Percentiles rank a stretch among this genome's conserved stretches.
Conservation (phyloP, 1,140 invertebrate genomes). For the Drosophila mojavensis region DNA sequence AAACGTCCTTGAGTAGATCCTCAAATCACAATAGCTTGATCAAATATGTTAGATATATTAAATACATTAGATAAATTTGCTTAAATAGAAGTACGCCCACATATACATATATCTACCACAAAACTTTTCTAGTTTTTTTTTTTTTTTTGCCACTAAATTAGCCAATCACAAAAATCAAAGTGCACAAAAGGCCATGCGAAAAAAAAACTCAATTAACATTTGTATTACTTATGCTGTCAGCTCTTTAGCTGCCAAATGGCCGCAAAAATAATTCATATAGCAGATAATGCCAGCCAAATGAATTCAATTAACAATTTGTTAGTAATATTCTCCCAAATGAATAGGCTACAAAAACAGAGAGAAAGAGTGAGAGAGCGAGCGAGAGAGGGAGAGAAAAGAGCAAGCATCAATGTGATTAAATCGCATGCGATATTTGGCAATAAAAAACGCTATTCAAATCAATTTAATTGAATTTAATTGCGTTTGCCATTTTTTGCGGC, state of each 20-base stretch:
- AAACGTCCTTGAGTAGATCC: no score
- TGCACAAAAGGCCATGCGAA: neutral
- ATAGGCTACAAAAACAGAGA: neutral
- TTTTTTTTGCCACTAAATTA: neutral
- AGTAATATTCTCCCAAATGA: neutral
- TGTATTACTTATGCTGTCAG: neutral
- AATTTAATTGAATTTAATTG: conserved; percentile 60
- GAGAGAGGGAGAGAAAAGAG: neutral
- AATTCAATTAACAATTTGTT: conserved; percentile 29
- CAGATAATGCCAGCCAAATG: conserved; percentile 2
- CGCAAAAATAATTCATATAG: conserved; percentile 6
- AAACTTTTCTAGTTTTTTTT: no score
- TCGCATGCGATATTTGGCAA: conserved; percentile 32
- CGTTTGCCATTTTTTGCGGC: conserved; percentile 25
- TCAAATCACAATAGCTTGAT: no score
- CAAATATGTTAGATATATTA: no score
- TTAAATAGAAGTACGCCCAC: no score
- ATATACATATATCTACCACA: no score
- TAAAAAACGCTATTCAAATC: conserved; percentile 45
- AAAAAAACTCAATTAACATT: conserved; percentile 7
- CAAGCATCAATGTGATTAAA: conserved; percentile 3
- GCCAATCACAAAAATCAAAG: neutral
- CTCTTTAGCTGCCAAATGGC: conserved; percentile 3
- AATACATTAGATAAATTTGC: no score
- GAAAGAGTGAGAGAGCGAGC: neutral